These are phyloP conservation scores for Drosophila obscura DNA, from an alignment of 1,140 invertebrate genomes.

Conservation along the genomic window DNA sequence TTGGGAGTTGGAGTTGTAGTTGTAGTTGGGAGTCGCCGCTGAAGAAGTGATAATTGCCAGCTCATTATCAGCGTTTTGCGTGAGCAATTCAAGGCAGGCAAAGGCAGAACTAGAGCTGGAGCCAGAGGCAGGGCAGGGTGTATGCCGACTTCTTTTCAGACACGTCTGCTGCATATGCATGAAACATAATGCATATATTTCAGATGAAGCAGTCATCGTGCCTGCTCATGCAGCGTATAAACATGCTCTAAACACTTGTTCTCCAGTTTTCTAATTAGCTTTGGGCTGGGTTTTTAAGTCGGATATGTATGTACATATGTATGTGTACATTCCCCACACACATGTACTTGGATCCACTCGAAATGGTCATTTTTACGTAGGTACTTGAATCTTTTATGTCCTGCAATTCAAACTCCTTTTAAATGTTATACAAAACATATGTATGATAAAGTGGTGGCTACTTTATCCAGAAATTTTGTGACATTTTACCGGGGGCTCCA, in stretches of 20 bases:
- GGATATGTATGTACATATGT: too few species aligned
- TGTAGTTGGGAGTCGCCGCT: slow-evolving; percentile 20
- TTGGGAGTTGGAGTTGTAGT: slow-evolving; percentile 49
- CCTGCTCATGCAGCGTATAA: slow-evolving; percentile 16
- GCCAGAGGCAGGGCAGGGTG: neutral
- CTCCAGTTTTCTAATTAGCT: slow-evolving; percentile 31
- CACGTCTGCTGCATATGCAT: slow-evolving; percentile 43
- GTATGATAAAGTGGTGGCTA: too few species aligned
- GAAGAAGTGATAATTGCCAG: slow-evolving; percentile 69
- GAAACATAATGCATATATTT: slow-evolving; percentile 40
- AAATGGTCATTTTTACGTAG: too few species aligned
- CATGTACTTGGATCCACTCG: too few species aligned
- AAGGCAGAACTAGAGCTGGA: slow-evolving; percentile 6
- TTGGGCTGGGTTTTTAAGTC: too few species aligned
- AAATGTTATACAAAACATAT: too few species aligned
- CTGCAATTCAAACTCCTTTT: too few species aligned
- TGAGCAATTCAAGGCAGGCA: slow-evolving; percentile 46
- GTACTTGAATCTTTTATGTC: too few species aligned
- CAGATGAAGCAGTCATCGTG: slow-evolving; percentile 6
- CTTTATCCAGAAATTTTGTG: too few species aligned
- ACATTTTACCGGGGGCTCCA: neutral
- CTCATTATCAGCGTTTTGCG: slow-evolving; percentile 75
- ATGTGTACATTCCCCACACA: too few species aligned
- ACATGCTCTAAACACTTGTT: slow-evolving; percentile 53
- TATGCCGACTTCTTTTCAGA: slow-evolving; percentile 24